These are phyloP conservation scores for Baryphthengus martii DNA, from an alignment of 2,113 vertebrate genomes.

Conservation along the genomic window DNA sequence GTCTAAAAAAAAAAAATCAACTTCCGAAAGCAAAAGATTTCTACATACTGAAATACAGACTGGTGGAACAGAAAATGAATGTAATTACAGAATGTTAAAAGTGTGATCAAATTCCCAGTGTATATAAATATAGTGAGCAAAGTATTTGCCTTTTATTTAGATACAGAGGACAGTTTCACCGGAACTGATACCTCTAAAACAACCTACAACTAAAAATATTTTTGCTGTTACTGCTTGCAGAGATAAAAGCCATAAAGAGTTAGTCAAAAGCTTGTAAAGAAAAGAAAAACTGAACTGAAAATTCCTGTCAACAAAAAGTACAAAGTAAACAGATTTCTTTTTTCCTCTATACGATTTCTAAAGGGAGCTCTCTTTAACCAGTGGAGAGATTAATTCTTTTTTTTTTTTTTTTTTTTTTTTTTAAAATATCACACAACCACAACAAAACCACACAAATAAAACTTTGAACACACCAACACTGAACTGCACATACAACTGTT, in stretches of 20 bases:
- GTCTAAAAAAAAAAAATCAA: background rate
- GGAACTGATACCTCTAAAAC: background rate
- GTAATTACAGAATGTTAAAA: background rate
- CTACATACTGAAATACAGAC: background rate
- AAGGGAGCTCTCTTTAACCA: background rate
- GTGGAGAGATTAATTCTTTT: background rate
- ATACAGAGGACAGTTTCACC: background rate
- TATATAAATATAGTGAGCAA: background rate
- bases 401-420: background rate
- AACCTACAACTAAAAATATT: background rate
- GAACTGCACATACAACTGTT: slow-evolving; percentile 45
- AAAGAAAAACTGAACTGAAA: background rate
- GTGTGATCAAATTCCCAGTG: background rate
- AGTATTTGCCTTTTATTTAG: background rate
- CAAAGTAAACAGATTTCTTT: background rate
- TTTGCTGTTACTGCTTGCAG: background rate
- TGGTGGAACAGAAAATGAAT: background rate
- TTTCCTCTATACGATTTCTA: background rate
- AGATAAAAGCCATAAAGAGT: background rate
- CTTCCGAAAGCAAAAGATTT: background rate
- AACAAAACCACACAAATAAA: slow-evolving; percentile 32
- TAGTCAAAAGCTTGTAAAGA: background rate
- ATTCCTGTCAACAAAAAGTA: background rate
- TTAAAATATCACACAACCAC: slow-evolving; percentile 9
- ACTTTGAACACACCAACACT: slow-evolving; percentile 14